phyloP scores from a whole-genome alignment of 2,797 vertebrate genomes.

The Myripristis murdjan region DNA sequence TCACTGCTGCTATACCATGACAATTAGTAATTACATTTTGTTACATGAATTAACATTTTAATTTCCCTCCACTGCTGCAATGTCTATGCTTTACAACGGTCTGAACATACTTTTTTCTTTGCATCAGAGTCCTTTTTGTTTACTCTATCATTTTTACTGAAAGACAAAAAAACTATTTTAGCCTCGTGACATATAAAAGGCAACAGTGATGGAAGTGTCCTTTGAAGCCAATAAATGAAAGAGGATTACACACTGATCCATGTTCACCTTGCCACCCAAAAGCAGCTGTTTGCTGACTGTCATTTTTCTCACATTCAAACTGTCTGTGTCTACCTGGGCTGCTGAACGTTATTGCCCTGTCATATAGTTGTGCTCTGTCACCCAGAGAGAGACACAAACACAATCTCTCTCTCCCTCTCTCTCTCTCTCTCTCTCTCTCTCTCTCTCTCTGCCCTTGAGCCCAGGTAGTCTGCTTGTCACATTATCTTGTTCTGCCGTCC shows the following conservation, averaged over 20 bases:
- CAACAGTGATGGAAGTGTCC: too few species aligned
- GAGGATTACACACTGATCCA: neutral
- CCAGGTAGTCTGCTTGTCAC: constrained; percentile 75
- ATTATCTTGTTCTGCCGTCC: constrained; percentile 69
- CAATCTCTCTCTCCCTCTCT: constrained; percentile 11
- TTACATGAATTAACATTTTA: too few species aligned
- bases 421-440: constrained; percentile 9
- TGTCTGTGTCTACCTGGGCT: constrained; percentile 18
- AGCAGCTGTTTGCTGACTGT: neutral
- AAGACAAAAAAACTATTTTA: too few species aligned
- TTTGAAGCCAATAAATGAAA: neutral
- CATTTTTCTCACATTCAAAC: constrained; percentile 28
- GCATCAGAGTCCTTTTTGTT: too few species aligned
- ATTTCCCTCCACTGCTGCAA: too few species aligned
- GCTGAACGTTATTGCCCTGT: constrained; percentile 29
- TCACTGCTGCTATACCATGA: too few species aligned
- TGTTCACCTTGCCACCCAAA: constrained; percentile 12
- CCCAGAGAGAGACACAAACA: constrained; percentile 1
- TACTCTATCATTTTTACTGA: too few species aligned
- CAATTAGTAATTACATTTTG: too few species aligned
- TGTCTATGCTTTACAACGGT: too few species aligned
- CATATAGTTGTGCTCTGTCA: constrained; percentile 31
- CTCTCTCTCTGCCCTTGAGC: constrained; percentile 57
- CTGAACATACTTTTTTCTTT: too few species aligned
- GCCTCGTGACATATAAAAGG: too few species aligned